These are phyloP conservation scores for Natrix natrix DNA, from an alignment of 2,797 vertebrate species.

Conservation along the genomic window DNA sequence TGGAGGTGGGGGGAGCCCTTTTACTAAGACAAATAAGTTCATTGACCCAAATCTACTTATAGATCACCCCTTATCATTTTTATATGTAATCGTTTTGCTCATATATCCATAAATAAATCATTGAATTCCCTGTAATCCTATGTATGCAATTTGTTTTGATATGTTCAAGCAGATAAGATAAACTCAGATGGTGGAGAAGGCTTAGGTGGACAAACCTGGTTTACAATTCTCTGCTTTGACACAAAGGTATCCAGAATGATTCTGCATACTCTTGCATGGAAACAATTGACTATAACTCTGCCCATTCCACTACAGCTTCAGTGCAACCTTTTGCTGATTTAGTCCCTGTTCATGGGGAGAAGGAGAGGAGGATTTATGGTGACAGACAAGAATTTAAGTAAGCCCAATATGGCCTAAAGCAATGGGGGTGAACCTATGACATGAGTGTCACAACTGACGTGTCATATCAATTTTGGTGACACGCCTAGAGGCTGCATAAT, in stretches of 20 bases:
- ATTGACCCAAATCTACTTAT: neutral
- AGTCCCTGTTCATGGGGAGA: neutral
- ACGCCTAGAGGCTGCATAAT: neutral
- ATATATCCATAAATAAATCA: neutral
- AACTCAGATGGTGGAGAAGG: neutral
- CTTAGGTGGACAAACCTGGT: neutral
- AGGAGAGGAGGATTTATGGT: neutral
- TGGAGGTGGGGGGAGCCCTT: too few species aligned
- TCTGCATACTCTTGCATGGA: neutral
- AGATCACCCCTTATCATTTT: neutral
- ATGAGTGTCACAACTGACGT: neutral
- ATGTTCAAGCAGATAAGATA: neutral
- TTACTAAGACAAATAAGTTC: neutral
- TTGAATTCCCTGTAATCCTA: neutral
- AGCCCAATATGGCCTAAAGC: neutral
- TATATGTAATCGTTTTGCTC: neutral
- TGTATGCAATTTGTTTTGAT: neutral
- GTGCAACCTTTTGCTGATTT: neutral
- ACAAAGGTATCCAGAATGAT: neutral
- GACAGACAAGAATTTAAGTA: neutral
- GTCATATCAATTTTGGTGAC: neutral
- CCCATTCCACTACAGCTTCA: neutral
- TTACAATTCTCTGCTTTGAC: neutral
- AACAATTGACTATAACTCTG: neutral
- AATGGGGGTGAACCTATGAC: neutral